These are phyloP conservation scores for Neuroterus valhalla DNA, from an alignment of 1,140 invertebrate genomes.

Conservation along the genomic window DNA sequence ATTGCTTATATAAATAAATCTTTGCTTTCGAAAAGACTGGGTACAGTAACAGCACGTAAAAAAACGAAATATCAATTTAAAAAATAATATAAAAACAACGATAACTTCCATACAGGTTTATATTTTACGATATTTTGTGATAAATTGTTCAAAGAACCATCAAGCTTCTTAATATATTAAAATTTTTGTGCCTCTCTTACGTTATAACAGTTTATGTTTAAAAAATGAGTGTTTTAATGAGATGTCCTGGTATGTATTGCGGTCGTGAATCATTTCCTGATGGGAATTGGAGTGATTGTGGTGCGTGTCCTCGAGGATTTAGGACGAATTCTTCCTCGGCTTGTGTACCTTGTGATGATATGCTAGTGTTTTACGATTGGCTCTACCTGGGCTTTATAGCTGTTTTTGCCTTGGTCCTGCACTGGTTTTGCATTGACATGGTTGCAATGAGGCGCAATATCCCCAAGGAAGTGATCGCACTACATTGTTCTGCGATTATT, in stretches of 20 bases:
- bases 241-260: constrained; percentile 91
- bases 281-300: constrained; percentile 85
- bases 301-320: constrained; percentile 90
- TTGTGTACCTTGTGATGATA: constrained; percentile 86
- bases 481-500: constrained; percentile 87
- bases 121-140: no score
- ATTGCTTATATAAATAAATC: background rate
- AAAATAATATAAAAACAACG: no score
- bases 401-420: constrained; percentile 87
- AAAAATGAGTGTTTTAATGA: constrained; percentile 52
- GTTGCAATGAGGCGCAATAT: constrained; percentile 85
- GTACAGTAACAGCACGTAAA: no score
- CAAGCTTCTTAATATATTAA: no score
- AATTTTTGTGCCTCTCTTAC: background rate
- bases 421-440: constrained; percentile 94
- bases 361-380: constrained; percentile 92
- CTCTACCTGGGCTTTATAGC: constrained; percentile 96
- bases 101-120: no score
- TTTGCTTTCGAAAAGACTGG: no score
- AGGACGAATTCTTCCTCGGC: constrained; percentile 79
- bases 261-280: constrained; percentile 81
- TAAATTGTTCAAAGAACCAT: no score
- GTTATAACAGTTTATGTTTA: background rate
- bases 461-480: constrained; percentile 81
- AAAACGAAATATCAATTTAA: no score